A percentile compares a stretch with the other conserved stretches of the same genome.
Conservation (phyloP, 2,888 invertebrate genomes). For the Bhutanitis thaidina region DNA sequence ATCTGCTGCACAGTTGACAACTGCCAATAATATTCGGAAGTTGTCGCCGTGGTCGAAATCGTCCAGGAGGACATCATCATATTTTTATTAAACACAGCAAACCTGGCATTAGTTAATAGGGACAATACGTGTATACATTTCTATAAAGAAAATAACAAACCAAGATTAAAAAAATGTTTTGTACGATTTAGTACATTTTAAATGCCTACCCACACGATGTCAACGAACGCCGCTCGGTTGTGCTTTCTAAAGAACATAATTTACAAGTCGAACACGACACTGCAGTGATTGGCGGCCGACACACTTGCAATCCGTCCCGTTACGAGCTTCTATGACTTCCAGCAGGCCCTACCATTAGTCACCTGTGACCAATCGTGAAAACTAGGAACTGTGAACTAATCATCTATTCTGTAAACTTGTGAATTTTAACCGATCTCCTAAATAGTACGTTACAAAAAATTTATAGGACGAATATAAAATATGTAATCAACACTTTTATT, state of each 20-base stretch:
- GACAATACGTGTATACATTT: no score
- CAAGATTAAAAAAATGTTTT: not conserved
- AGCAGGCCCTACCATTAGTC: slow-evolving; percentile 41
- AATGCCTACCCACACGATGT: slow-evolving; percentile 29
- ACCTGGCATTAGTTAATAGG: no score
- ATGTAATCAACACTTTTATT: no score
- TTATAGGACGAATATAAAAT: no score
- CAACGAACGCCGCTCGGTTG: slow-evolving; percentile 34
- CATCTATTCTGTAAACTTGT: not conserved
- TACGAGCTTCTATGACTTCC: slow-evolving; percentile 34
- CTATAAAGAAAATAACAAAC: no score
- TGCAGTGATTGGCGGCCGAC: slow-evolving; percentile 59
- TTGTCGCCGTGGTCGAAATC: no score
- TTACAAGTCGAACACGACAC: slow-evolving; percentile 40
- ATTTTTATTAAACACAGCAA: no score
- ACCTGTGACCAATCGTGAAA: slow-evolving; percentile 17
- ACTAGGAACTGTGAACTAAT: not conserved
- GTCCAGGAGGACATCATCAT: no score
- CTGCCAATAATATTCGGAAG: no score
- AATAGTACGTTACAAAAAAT: not conserved
- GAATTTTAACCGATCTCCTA: not conserved
- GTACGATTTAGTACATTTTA: slow-evolving; percentile 13
- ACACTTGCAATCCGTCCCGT: slow-evolving; percentile 60
- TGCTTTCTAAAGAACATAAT: slow-evolving; percentile 55
- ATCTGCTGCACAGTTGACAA: no score